Evolutionary conservation across 2,797 vertebrate species (phyloP), one percentile per base, ranked within the genome.

Genomic region (Distichodus sexfasciatus): DNA sequence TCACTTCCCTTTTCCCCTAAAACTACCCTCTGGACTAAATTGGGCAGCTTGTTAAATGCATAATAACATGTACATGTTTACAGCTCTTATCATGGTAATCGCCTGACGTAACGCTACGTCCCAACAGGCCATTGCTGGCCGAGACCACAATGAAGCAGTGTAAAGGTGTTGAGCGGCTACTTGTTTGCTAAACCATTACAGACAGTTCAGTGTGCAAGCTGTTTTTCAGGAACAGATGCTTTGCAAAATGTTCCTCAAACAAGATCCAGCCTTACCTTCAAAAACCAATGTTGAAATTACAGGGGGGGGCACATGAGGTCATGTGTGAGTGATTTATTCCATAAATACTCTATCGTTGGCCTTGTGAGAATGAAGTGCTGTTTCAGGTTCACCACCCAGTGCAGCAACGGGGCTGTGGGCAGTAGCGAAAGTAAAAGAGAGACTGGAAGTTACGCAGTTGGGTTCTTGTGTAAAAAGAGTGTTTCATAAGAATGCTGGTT

Each of bases 221-320:
- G 38, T 51, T 55, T 77, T 38, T 70, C 47, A 48, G n/a, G 40
- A 54, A 47, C 46, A 58, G 48, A 71, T 43, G 50, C 55, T 72
- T 75, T 23, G 62, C 14, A 35, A 72, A 74, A 63, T 74, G 66
- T 72, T 69, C 66, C 50, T 77, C 71, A 62, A 77, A 72, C 70
- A 76, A 55, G 24, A 51, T 67, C 41, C 23, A 63, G 53, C 65
- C 61, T 72, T 63, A 57, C 26, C 63, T 75, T 58, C 69, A 67
- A 41, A 63, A 69, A 63, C 63, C 75, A 75, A 51, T 64, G 58
- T 69, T 62, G 60, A 68, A 77, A 74, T 74, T 76, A 76, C 63
- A 75, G 67, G 66, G 53, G 36, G 46, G 58, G 36, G 57, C 57
- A 68, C 54, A 69, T 76, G 76, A 78, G 68, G 68, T 78, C 79